These are phyloP conservation scores for Globicephala melas DNA, from an alignment of 2,113 vertebrate genomes.

Conservation along the genomic window DNA sequence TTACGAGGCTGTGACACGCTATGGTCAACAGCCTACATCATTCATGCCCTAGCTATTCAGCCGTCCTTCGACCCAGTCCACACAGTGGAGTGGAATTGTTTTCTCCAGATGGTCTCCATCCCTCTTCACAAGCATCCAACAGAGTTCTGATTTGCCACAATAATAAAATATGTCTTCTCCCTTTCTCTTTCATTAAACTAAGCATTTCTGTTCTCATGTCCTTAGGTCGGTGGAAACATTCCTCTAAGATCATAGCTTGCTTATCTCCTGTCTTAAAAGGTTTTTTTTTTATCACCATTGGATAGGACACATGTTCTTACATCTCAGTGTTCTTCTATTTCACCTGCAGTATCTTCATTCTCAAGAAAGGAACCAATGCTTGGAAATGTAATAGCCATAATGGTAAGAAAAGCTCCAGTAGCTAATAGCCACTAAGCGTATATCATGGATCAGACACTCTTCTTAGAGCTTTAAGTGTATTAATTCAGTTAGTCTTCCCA, in stretches of 20 bases:
- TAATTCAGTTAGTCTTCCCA: not conserved
- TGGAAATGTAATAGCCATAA: not conserved
- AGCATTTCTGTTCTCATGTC: not conserved
- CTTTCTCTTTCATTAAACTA: not conserved
- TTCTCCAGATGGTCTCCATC: slow-evolving; percentile 70
- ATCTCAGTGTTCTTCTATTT: not conserved
- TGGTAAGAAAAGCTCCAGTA: not conserved
- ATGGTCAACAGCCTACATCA: slow-evolving; percentile 10
- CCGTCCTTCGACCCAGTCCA: slow-evolving; percentile 23
- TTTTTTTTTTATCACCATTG: not conserved
- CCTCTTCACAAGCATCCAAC: slow-evolving; percentile 49
- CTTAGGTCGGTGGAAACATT: not conserved
- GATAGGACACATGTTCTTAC: not conserved
- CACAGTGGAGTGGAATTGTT: not conserved
- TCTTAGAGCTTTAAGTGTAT: not conserved
- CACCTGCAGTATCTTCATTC: not conserved
- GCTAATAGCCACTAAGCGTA: not conserved
- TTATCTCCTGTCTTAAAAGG: not conserved
- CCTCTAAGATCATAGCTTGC: not conserved
- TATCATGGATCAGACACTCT: not conserved
- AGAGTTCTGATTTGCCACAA: not conserved
- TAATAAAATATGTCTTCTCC: not conserved
- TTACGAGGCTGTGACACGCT: not conserved
- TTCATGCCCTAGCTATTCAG: not conserved
- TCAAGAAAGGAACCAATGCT: not conserved